phyloP scores from a whole-genome alignment of 2,797 vertebrate genomes.

The Enteromius unitaeniatus region DNA sequence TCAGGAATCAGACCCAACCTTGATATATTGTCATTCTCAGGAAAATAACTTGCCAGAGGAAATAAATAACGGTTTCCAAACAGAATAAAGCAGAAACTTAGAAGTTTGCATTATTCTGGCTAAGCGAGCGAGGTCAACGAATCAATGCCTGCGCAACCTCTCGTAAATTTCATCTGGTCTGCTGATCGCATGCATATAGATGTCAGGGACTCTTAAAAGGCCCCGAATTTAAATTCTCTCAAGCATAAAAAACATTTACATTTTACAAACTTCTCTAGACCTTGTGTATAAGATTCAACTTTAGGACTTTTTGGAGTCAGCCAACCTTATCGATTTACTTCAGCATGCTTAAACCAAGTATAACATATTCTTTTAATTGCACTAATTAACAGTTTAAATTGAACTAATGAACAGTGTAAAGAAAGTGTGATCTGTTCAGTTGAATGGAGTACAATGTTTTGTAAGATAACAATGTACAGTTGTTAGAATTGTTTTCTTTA shows the following conservation, averaged over 20 bases:
- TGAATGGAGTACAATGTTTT: slow-evolving; percentile 1
- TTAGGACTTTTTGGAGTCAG: background rate
- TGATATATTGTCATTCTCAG: background rate
- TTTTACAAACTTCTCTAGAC: slow-evolving; percentile 6
- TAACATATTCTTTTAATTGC: background rate
- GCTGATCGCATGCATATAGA: slow-evolving; percentile 23
- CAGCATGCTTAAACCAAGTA: background rate
- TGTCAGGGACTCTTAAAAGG: slow-evolving; percentile 29
- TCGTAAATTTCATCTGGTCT: slow-evolving; percentile 4
- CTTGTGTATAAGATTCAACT: slow-evolving; percentile 6
- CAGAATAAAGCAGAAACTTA: background rate
- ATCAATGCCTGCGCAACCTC: background rate
- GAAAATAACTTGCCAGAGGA: background rate
- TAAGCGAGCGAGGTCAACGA: slow-evolving; percentile 15
- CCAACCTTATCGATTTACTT: background rate
- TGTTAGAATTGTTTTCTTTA: too few relatives aligned
- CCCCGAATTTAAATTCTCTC: slow-evolving; percentile 17
- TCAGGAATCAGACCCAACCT: background rate
- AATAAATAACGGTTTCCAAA: background rate
- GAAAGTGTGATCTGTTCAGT: background rate
- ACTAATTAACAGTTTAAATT: background rate
- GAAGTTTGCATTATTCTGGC: slow-evolving; percentile 25
- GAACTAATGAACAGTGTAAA: background rate
- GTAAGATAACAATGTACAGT: background rate
- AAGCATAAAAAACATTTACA: slow-evolving; percentile 10